Evolutionary conservation across 2,797 vertebrate genomes (phyloP).

Genomic region (Myotis daubentonii): DNA sequence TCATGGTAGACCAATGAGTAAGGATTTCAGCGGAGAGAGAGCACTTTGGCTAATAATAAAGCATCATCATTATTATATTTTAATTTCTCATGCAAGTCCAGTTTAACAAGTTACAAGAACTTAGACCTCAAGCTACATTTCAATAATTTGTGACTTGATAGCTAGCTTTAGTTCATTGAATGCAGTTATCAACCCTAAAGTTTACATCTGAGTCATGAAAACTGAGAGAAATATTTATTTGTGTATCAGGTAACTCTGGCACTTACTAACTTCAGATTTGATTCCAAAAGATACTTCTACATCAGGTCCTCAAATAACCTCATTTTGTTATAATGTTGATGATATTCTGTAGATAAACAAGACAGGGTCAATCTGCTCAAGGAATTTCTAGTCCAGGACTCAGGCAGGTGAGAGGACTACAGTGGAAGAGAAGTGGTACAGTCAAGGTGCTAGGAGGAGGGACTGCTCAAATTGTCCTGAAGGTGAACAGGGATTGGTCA

Average conservation of each 20-base stretch:
- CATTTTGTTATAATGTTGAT: neutral
- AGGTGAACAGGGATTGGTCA: neutral
- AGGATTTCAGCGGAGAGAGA: constrained; percentile 22
- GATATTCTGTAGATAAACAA: neutral
- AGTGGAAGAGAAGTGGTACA: neutral
- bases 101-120: neutral
- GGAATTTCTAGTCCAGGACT: neutral
- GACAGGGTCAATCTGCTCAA: neutral
- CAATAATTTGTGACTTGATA: constrained; percentile 4
- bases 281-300: neutral
- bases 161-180: neutral
- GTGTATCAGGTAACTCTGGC: neutral
- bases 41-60: constrained; percentile 48
- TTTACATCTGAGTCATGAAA: neutral
- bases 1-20: neutral
- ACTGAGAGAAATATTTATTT: neutral
- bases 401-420: neutral
- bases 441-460: neutral
- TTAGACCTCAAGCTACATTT: neutral
- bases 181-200: neutral
- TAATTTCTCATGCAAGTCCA: neutral
- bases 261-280: neutral
- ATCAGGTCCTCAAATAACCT: neutral
- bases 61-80: neutral
- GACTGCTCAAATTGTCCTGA: neutral